Evolutionary conservation across 1,140 invertebrate genomes (phyloP), one percentile per base, ranked within the genome.

Genomic region (Drosophila lowei): DNA sequence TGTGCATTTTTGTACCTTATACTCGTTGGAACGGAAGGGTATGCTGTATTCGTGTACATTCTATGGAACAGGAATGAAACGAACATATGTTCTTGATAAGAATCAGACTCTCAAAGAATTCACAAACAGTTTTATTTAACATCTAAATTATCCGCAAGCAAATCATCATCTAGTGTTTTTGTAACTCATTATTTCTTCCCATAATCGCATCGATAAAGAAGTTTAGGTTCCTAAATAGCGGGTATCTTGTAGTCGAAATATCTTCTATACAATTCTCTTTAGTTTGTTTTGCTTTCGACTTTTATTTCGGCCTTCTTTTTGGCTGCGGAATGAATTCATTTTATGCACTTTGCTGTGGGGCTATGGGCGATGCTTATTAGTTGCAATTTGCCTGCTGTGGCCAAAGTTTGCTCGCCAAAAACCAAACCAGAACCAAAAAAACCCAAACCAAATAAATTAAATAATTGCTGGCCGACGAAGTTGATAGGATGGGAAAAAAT

Each of bases 401-500:
- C 34, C 44, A 57, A 76, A 72, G 74, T 70, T 83, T 66, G 75
- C 55, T 70, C 63, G 64, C 73, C 56, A 21, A 67, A 65, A 68
- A 42, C 60, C 50, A 77, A 67, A 56, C 9, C 34, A 11, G 3
- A 38, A 9, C 34, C 34, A 13, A 38, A 38, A 38, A 38, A 13
- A 3, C 11, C 34, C 4, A 13, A 38, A 38, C 50, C 61, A 88
- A 77, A 74, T 64, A 63, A 65, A 65, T 80, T 76, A 63, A 68
- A 80, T 77, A 67, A 63, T 80, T 77, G 46, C 65, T 47, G 46
- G 38, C 30, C 61, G 30, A 49, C 55, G 44, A 66, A 84, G 66
- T 80, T 85, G 34, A 47, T 46, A 70, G 47, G 42, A 90, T 90
- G 89, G 89, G 89, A 7, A 90, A 90, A 79, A 90, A 90, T 70